phyloP scores from a whole-genome alignment of 2,113 vertebrate species.

The Alethe diademata region DNA sequence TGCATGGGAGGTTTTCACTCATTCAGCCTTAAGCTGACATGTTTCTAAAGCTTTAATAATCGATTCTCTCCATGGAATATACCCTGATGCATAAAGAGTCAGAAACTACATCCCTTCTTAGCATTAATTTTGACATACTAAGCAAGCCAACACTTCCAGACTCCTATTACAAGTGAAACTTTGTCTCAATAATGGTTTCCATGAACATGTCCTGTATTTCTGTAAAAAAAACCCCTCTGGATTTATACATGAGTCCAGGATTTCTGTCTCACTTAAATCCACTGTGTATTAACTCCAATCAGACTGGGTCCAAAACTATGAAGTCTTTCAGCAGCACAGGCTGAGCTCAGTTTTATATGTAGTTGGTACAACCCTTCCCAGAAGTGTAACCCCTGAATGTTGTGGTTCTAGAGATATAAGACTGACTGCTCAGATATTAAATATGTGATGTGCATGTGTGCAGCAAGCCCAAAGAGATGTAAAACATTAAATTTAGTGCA shows the following conservation, averaged over 20 bases:
- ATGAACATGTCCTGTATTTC: not conserved
- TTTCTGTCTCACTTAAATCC: not conserved
- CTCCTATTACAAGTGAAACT: not conserved
- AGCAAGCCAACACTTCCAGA: not conserved
- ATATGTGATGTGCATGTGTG: not conserved
- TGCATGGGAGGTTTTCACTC: not conserved
- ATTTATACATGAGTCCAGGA: not conserved
- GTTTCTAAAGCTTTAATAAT: slow-evolving; percentile 10
- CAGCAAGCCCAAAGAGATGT: not conserved
- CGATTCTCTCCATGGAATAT: not conserved
- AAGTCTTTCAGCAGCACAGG: not conserved
- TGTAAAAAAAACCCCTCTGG: not conserved
- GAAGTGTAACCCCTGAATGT: not conserved
- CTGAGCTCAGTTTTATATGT: not conserved
- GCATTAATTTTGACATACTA: not conserved
- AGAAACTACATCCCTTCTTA: not conserved
- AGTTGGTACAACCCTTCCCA: not conserved
- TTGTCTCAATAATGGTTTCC: not conserved
- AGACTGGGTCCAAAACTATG: not conserved
- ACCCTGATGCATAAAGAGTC: not conserved
- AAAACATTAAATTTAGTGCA: not conserved
- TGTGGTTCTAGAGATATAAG: not conserved
- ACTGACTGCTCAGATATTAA: not conserved
- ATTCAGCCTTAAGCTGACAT: not conserved
- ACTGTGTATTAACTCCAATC: not conserved